Percentiles rank a stretch among this genome's conserved stretches.
Conservation (phyloP, 1,140 invertebrate species). For the Bactericera cockerelli region DNA sequence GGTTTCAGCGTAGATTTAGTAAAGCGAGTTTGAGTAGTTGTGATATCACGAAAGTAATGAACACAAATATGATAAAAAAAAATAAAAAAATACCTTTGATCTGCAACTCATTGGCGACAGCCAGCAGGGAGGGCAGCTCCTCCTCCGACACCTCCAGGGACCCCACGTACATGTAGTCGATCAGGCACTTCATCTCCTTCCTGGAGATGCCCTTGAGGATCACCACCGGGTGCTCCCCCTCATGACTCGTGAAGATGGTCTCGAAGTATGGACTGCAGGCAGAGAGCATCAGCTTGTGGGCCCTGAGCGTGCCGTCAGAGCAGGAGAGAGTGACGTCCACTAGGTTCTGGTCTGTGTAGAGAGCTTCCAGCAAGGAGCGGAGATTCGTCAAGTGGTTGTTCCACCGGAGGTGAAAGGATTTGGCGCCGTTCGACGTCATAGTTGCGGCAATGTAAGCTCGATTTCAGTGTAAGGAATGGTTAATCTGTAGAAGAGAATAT, state of each 20-base stretch:
- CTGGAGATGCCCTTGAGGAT: constrained; percentile 35
- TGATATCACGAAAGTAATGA: no score
- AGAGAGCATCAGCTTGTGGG: constrained; percentile 35
- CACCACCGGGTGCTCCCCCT: constrained; percentile 36
- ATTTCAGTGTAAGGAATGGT: background rate
- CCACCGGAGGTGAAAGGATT: constrained; percentile 30
- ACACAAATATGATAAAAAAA: no score
- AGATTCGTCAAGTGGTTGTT: constrained; percentile 45
- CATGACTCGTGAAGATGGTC: constrained; percentile 31
- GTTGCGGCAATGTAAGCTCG: background rate
- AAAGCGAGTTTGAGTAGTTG: no score
- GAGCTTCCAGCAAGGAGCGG: constrained; percentile 35
- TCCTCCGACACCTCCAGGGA: constrained; percentile 36
- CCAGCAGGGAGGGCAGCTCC: constrained; percentile 30
- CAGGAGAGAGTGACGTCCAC: constrained; percentile 44
- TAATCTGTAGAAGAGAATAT: background rate
- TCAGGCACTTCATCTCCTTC: constrained; percentile 32
- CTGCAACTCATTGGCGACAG: constrained; percentile 33
- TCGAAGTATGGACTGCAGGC: constrained; percentile 35
- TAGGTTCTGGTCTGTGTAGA: constrained; percentile 38
- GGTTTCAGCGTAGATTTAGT: no score
- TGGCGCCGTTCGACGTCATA: constrained; percentile 2
- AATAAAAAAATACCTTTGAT: no score
- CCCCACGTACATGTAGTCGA: constrained; percentile 38
- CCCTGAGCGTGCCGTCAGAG: constrained; percentile 35